Conservation (phyloP, 2,888 invertebrate genomes). For the Magallana nippona region DNA sequence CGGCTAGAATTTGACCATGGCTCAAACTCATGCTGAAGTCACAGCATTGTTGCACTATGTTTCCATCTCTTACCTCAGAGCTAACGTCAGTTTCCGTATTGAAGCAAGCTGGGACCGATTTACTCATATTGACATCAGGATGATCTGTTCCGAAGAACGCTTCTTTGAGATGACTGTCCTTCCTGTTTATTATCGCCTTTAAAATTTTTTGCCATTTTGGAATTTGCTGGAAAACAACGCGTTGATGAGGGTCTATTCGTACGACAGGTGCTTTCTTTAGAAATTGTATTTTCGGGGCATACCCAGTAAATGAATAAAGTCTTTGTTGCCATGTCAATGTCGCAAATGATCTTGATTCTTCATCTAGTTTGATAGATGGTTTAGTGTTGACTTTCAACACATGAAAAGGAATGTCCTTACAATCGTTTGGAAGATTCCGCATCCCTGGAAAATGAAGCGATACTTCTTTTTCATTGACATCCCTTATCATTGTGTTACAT, state of each 20-base stretch:
- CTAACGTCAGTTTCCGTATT: slow-evolving; percentile 48
- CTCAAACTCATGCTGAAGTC: slow-evolving; percentile 45
- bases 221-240: slow-evolving; percentile 38
- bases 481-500: slow-evolving; percentile 55
- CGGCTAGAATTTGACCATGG: slow-evolving; percentile 51
- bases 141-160: slow-evolving; percentile 31
- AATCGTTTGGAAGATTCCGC: slow-evolving; percentile 48
- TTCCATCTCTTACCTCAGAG: slow-evolving; percentile 45
- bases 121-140: slow-evolving; percentile 40
- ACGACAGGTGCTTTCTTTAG: background rate
- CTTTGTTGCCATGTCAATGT: slow-evolving; percentile 59
- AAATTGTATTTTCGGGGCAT: slow-evolving; percentile 14
- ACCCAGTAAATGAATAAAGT: slow-evolving; percentile 50
- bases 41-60: slow-evolving; percentile 34
- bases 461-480: slow-evolving; percentile 56
- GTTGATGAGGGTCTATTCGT: slow-evolving; percentile 49
- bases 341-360: slow-evolving; percentile 46
- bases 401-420: slow-evolving; percentile 56
- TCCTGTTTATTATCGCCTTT: slow-evolving; percentile 1
- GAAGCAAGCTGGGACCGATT: slow-evolving; percentile 39
- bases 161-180: background rate
- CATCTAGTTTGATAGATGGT: slow-evolving; percentile 52
- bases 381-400: slow-evolving; percentile 54
- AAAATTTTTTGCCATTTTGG: slow-evolving; percentile 42
- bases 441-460: slow-evolving; percentile 57